phyloP scores from a whole-genome alignment of 2,113 vertebrate genomes.

The Scatophagus argus region DNA sequence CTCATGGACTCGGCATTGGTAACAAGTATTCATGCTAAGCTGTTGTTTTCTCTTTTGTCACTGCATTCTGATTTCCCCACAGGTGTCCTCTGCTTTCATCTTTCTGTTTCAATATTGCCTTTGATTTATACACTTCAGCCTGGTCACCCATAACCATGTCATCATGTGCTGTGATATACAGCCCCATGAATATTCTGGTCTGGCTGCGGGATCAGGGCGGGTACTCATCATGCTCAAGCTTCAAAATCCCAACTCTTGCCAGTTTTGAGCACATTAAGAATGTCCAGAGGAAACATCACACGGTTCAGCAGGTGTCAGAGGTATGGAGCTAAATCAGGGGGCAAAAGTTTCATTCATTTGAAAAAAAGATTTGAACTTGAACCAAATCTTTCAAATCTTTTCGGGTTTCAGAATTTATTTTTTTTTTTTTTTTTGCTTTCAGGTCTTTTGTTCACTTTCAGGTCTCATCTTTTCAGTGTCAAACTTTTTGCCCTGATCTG shows the following conservation, averaged over 20 bases:
- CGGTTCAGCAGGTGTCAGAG: constrained; percentile 48
- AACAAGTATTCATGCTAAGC: constrained; percentile 1
- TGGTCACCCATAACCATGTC: constrained; percentile 54
- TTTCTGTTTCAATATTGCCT: constrained; percentile 41
- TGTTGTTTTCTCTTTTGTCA: background rate
- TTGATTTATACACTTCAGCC: constrained; percentile 51
- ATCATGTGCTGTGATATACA: constrained; percentile 56
- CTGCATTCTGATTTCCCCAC: background rate
- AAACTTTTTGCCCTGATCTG: too few relatives aligned
- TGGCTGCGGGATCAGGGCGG: constrained; percentile 39
- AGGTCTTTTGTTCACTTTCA: too few relatives aligned
- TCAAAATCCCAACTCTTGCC: constrained; percentile 32
- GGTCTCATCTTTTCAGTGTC: too few relatives aligned
- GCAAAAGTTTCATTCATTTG: too few relatives aligned
- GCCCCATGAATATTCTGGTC: constrained; percentile 45
- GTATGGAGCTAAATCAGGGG: too few relatives aligned
- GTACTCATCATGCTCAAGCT: constrained; percentile 27
- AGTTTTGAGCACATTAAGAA: constrained; percentile 38
- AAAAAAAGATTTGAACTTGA: too few relatives aligned
- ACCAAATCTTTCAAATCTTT: too few relatives aligned
- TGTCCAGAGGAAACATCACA: constrained; percentile 58
- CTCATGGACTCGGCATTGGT: constrained; percentile 22
- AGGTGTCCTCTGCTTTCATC: background rate
- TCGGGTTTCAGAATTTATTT: too few relatives aligned
- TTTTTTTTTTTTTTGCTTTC: too few relatives aligned